phyloP scores from a whole-genome alignment of 64 coral and sea anemone species.

The Porites australiensis region DNA sequence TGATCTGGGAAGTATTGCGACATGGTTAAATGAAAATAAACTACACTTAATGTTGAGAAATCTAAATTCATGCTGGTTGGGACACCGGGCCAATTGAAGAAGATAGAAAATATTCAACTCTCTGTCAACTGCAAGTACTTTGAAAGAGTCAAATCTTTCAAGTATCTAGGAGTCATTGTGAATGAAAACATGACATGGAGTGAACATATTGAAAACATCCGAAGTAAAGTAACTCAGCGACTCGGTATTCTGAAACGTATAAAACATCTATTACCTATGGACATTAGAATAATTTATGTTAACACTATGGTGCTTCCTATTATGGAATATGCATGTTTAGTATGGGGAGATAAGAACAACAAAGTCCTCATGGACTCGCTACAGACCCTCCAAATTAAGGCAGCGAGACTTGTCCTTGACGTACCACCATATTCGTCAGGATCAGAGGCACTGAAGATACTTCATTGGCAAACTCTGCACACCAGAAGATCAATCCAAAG shows the following conservation, averaged over 20 bases:
- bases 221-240: background rate
- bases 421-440: constrained; percentile 14
- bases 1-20: no score
- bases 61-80: no score
- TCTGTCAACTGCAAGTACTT: background rate
- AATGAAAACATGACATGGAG: constrained; percentile 22
- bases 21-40: no score
- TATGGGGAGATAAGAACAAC: constrained; percentile 59
- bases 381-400: constrained; percentile 36
- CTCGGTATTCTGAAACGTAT: constrained; percentile 41
- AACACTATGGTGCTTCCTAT: constrained; percentile 23
- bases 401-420: constrained; percentile 28
- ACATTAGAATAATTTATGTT: constrained; percentile 41
- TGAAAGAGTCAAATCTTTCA: background rate
- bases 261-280: constrained; percentile 39
- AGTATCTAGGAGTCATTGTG: background rate
- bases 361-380: constrained; percentile 35
- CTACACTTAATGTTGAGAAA: no score
- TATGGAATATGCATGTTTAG: constrained; percentile 20
- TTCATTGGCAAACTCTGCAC: constrained; percentile 14
- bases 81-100: no score
- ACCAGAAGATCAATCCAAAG: constrained; percentile 37
- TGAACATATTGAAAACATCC: constrained; percentile 25
- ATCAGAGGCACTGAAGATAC: constrained; percentile 23
- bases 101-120: background rate